These are phyloP conservation scores for Caracal caracal DNA, from an alignment of 2,113 vertebrate species.

Conservation along the genomic window DNA sequence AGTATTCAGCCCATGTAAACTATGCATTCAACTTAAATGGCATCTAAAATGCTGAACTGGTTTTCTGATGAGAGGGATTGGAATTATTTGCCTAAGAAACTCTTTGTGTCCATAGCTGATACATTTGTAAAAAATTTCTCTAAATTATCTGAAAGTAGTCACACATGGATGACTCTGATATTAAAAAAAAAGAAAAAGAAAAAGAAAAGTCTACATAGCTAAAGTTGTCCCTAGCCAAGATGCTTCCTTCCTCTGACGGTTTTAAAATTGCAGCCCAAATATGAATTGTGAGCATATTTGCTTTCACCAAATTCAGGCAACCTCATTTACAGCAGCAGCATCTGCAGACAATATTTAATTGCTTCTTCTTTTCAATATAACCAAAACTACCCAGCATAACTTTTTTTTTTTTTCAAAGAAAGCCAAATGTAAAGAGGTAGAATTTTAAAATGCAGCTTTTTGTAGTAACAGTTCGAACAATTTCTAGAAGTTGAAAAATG, in stretches of 20 bases:
- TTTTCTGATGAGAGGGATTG: not conserved
- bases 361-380: conserved; percentile 72
- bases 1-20: not conserved
- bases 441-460: conserved; percentile 80
- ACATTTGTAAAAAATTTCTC: not conserved
- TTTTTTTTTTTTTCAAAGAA: conserved; percentile 51
- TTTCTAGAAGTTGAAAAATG: conserved; percentile 87
- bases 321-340: not conserved
- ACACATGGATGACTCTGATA: not conserved
- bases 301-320: conserved; percentile 8
- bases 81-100: not conserved
- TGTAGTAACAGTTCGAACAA: conserved; percentile 88
- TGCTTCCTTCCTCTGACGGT: not conserved
- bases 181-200: too few relatives aligned
- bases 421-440: conserved; percentile 52
- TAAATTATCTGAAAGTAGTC: not conserved
- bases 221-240: not conserved
- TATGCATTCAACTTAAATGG: not conserved
- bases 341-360: conserved; percentile 77
- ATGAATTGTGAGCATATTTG: not conserved
- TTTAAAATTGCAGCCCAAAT: not conserved
- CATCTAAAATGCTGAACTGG: not conserved
- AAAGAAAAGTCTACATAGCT: not conserved
- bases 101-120: not conserved
- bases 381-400: conserved; percentile 71